Evolutionary conservation across 1,140 invertebrate species (phyloP).

Genomic region (Littorina saxatilis): DNA sequence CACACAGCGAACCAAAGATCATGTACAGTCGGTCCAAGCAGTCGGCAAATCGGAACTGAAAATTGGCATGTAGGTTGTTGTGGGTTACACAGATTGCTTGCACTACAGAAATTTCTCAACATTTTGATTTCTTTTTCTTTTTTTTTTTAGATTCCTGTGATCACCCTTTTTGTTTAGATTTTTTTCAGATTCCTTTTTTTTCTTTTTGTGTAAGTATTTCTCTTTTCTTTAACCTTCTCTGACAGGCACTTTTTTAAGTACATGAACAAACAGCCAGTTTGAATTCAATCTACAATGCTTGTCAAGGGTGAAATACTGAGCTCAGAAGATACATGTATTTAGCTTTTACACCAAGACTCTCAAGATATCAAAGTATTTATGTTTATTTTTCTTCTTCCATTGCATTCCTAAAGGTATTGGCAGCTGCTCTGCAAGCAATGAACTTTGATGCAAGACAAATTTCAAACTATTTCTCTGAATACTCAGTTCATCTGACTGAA

Average conservation of each 20-base stretch:
- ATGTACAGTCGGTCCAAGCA: constrained; percentile 68
- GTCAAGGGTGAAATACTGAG: background rate
- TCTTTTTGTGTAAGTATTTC: background rate
- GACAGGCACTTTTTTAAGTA: too few species aligned
- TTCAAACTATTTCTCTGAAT: background rate
- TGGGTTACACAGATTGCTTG: too few species aligned
- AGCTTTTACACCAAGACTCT: too few species aligned
- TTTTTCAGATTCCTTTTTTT: background rate
- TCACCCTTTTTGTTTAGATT: background rate
- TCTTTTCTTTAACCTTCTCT: too few species aligned
- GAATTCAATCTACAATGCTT: too few species aligned
- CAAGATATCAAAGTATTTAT: too few species aligned
- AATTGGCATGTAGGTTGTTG: too few species aligned
- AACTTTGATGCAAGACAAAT: background rate
- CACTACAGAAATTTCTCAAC: too few species aligned
- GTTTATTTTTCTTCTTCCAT: too few species aligned
- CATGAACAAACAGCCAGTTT: too few species aligned
- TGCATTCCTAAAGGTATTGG: too few species aligned
- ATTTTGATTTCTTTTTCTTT: background rate
- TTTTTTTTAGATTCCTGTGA: background rate
- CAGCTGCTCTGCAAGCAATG: too few species aligned
- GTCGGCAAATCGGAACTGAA: constrained; percentile 72
- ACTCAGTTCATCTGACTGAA: background rate
- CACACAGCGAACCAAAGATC: constrained; percentile 66
- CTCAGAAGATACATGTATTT: background rate